A percentile compares a stretch with the other conserved stretches of the same genome.
Conservation (phyloP, 2,113 vertebrate genomes). For the Oryctolagus cuniculus region mOryCun1.1 NC_091433.1:180267001-180267500, state of each 20-base stretch:
- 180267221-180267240: neutral
- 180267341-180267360: neutral
- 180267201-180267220: neutral
- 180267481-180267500: neutral
- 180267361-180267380: neutral
- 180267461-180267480: neutral
- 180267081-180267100: neutral
- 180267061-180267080: neutral
- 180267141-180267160: neutral
- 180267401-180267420: neutral
- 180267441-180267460: neutral
- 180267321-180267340: neutral
- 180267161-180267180: neutral
- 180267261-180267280: neutral
- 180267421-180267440: neutral
- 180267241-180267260: neutral
- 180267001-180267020: neutral
- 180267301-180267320: neutral
- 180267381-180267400: neutral
- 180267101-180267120: neutral
- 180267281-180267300: neutral
- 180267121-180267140: neutral
- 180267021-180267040: slow-evolving; percentile 4
- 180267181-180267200: fast-evolving
- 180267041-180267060: neutral